Conservation (phyloP, 2,113 vertebrate genomes). For the Salvator merianae region DNA sequence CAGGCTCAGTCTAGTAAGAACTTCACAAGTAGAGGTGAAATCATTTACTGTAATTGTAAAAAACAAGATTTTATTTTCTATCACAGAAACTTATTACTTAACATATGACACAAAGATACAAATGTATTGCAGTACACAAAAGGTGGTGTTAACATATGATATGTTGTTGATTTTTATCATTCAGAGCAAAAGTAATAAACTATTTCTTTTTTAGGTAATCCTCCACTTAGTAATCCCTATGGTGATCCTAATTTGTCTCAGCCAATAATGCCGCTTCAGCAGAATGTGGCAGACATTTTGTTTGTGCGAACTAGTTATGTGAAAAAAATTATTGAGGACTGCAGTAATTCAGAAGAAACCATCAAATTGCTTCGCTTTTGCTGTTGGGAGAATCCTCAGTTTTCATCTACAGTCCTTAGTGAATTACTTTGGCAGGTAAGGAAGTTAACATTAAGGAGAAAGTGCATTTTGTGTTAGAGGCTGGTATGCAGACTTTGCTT, state of each 20-base stretch:
- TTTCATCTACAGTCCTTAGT: constrained; percentile 97
- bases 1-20: neutral
- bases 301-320: constrained; percentile 99
- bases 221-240: constrained; percentile 94
- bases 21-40: neutral
- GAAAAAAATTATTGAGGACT: constrained; percentile 99
- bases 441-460: neutral
- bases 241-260: constrained; percentile 95
- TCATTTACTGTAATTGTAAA: too few relatives aligned
- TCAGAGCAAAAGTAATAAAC: constrained; percentile 24
- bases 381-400: constrained; percentile 99
- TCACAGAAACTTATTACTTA: neutral
- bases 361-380: constrained; percentile 98
- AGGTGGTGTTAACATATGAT: neutral
- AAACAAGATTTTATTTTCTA: neutral
- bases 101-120: neutral
- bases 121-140: neutral
- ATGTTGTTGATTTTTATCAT: neutral
- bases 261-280: constrained; percentile 97
- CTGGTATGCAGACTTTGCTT: neutral
- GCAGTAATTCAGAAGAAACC: constrained; percentile 98
- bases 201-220: constrained; percentile 86
- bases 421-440: constrained; percentile 99
- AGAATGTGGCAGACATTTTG: constrained; percentile 95
- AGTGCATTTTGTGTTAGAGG: neutral